phyloP scores from a whole-genome alignment of 2,888 invertebrate genomes.

The Adelognathus sp. region DNA sequence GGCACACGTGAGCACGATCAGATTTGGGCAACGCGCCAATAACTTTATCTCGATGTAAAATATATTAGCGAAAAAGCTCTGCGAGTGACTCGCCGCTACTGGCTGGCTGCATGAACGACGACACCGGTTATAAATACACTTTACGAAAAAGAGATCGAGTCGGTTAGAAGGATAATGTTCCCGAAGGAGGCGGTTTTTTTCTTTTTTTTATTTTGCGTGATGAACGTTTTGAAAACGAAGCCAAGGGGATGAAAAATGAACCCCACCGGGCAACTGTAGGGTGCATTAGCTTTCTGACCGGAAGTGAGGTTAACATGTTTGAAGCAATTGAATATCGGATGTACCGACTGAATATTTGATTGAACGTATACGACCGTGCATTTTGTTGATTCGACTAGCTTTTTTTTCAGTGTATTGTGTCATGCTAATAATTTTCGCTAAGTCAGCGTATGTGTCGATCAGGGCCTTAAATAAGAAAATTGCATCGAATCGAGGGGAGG shows the following conservation, averaged over 20 bases:
- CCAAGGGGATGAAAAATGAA: no score
- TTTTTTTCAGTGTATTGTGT: no score
- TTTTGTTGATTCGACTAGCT: no score
- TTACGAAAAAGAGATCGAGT: background rate
- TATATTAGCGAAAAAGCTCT: constrained; percentile 23
- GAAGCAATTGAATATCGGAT: no score
- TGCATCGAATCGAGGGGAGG: background rate
- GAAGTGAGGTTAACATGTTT: no score
- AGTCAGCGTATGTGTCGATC: no score
- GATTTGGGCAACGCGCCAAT: constrained; percentile 44
- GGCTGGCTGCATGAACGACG: background rate
- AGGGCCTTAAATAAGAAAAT: background rate
- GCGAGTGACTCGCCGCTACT: constrained; percentile 6
- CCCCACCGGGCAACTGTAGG: no score
- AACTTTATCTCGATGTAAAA: constrained; percentile 41
- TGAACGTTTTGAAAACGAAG: no score
- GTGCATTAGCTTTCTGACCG: no score
- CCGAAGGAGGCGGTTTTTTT: background rate
- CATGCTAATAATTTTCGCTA: no score
- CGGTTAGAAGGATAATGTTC: background rate
- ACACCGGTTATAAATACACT: background rate
- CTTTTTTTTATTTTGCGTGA: background rate
- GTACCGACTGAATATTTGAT: no score
- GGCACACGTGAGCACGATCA: constrained; percentile 10
- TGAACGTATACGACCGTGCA: no score